phyloP scores from a whole-genome alignment of 2,797 vertebrate species.

The Parotocinclus haroldoi region DNA sequence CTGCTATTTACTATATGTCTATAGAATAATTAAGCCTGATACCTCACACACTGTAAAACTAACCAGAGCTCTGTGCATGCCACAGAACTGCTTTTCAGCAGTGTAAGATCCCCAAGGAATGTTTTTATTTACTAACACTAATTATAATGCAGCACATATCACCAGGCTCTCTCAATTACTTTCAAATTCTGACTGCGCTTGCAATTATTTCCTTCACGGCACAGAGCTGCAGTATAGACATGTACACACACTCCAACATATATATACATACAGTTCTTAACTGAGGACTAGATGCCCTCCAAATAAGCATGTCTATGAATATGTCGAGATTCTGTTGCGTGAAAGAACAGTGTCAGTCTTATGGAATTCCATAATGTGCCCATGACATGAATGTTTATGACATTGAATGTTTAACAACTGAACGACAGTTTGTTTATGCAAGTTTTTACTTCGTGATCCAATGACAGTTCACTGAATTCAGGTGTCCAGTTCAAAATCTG shows the following conservation, averaged over 20 bases:
- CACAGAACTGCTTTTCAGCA: slow-evolving; percentile 41
- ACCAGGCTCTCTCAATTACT: slow-evolving; percentile 59
- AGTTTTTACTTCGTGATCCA: background rate
- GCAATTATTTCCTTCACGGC: slow-evolving; percentile 61
- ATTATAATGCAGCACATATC: slow-evolving; percentile 64
- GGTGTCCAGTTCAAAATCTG: slow-evolving; percentile 27
- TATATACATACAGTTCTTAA: slow-evolving; percentile 56
- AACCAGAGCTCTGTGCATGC: slow-evolving; percentile 28
- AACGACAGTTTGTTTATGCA: no score
- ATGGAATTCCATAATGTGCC: no score
- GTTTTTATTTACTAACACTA: slow-evolving; percentile 61
- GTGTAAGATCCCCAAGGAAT: slow-evolving; percentile 51
- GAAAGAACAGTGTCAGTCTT: background rate
- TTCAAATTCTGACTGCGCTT: slow-evolving; percentile 52
- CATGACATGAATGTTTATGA: no score
- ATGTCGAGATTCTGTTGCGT: background rate
- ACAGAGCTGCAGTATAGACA: slow-evolving; percentile 48
- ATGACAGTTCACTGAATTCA: slow-evolving; percentile 15
- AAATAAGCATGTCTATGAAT: background rate
- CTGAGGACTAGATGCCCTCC: slow-evolving; percentile 21
- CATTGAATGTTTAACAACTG: background rate
- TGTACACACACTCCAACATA: slow-evolving; percentile 50
- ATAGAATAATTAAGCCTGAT: slow-evolving; percentile 10
- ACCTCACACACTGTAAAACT: slow-evolving; percentile 18
- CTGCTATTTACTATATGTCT: slow-evolving; percentile 1